Evolutionary conservation across 1,140 invertebrate genomes (phyloP), one percentile per base, ranked within the genome.

Genomic region (Drosophila orosa): DNA sequence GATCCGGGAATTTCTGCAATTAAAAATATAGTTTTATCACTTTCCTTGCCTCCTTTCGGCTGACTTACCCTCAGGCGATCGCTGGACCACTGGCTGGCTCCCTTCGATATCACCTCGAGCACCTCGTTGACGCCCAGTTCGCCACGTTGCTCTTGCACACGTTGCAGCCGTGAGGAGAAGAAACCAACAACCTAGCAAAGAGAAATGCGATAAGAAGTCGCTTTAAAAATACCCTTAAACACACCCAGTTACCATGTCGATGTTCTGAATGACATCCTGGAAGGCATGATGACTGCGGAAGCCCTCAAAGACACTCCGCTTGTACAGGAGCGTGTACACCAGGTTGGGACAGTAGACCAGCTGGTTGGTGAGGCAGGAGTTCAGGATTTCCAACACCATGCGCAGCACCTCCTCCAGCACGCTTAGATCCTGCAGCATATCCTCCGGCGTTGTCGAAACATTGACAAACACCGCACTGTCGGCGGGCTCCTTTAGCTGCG

Each of bases 351-450:
- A 99, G 90, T 97, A 95, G 5, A 95, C 94, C 33, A 99, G 93
- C 80, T 98, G 97, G 92, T 97, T 95, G 0, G 96, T 95, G 44
- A 99, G 93, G 90, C 96, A 97, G 25, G 98, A 99, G 92, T 99
- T 99, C 47, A 99, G 94, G 47, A 99, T 99, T 94, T 99, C 98
- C 58, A 99, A 92, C 1, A 99, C 95, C 97, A 99, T 99, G 29
- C 98, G 93, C 25, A 99, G 93, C 3, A 99, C 98, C 93, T 99
- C 98, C 93, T 99, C 98, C 24, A 99, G 93, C n/a, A 99, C 98
- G 33, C 94, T 95, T 72, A 99, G 94, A 93, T 99, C 98, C 90
- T 97, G 96, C 83, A 97, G 94, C 95, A 92, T 91, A 58, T 93
- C 93, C 17, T 92, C 86, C 10, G 80, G 83, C 44, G 92, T 87